Conservation (phyloP, 2,888 invertebrate species). For the Ernsta delagoae region DNA sequence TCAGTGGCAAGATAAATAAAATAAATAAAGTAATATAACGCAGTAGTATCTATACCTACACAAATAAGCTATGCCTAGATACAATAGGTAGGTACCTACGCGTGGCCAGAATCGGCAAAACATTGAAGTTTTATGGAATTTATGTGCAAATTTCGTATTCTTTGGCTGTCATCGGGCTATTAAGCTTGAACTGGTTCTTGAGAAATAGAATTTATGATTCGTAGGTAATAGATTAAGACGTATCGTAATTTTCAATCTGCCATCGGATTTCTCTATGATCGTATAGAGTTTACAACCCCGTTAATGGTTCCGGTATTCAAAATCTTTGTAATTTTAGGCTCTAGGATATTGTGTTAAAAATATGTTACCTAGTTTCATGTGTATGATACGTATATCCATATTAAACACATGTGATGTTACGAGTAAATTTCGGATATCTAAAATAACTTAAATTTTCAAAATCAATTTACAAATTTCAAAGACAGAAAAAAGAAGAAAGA, state of each 20-base stretch:
- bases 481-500: too few species aligned
- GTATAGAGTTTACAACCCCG: constrained; percentile 6
- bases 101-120: constrained; percentile 53
- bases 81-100: background rate
- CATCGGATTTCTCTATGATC: constrained; percentile 12
- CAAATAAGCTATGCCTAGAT: too few species aligned
- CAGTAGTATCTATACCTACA: too few species aligned
- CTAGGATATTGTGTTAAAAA: too few species aligned
- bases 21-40: too few species aligned
- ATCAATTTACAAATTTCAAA: too few species aligned
- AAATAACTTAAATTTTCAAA: too few species aligned
- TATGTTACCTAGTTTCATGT: too few species aligned
- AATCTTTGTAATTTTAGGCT: background rate
- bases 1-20: too few species aligned
- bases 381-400: too few species aligned
- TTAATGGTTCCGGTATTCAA: constrained; percentile 9
- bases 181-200: constrained; percentile 41
- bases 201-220: constrained; percentile 27
- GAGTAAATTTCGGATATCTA: too few species aligned
- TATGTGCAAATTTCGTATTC: constrained; percentile 59
- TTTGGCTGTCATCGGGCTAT: constrained; percentile 48
- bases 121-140: constrained; percentile 63
- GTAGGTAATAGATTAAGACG: constrained; percentile 15
- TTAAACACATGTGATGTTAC: too few species aligned
- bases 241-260: constrained; percentile 19